A percentile compares a stretch with the other conserved stretches of the same genome.
Evolutionary conservation across 2,113 vertebrate genomes (phyloP).

Genomic region (Trogon surrucura): DNA sequence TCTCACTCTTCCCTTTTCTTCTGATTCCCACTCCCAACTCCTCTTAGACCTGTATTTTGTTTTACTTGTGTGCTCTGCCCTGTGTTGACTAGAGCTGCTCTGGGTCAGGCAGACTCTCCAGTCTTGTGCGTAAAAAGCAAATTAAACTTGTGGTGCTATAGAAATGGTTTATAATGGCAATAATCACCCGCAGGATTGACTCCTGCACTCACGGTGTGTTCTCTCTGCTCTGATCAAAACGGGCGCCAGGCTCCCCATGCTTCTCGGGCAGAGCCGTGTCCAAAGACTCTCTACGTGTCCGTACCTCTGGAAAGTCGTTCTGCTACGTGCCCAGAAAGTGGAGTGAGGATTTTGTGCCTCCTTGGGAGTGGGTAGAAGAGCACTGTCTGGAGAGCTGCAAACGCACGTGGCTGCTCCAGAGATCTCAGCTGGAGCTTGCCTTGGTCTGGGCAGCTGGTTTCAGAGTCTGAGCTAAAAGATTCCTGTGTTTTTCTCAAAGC

Average conservation of each 20-base stretch:
- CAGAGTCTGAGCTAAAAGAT: background rate
- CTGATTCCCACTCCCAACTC: accelerated
- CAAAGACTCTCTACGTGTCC: accelerated
- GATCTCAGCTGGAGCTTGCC: background rate
- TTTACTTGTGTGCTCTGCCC: background rate
- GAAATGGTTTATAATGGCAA: background rate
- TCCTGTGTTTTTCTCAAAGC: background rate
- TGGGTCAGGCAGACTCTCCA: background rate
- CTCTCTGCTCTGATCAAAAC: accelerated
- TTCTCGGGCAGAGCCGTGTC: accelerated
- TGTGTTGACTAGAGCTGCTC: accelerated
- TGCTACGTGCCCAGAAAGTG: accelerated
- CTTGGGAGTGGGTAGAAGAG: background rate
- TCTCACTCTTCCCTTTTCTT: background rate
- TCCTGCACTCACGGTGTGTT: accelerated
- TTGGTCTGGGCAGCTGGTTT: background rate
- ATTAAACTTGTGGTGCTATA: background rate
- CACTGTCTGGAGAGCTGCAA: background rate
- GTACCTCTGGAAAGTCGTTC: background rate
- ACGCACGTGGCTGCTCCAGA: accelerated
- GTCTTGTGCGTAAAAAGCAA: background rate
- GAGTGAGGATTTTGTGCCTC: background rate
- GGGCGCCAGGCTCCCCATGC: background rate
- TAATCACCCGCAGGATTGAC: background rate
- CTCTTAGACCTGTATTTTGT: background rate